These are phyloP conservation scores for Chironomus tentans DNA, from an alignment of 2,888 invertebrate genomes.

Conservation along the genomic window DNA sequence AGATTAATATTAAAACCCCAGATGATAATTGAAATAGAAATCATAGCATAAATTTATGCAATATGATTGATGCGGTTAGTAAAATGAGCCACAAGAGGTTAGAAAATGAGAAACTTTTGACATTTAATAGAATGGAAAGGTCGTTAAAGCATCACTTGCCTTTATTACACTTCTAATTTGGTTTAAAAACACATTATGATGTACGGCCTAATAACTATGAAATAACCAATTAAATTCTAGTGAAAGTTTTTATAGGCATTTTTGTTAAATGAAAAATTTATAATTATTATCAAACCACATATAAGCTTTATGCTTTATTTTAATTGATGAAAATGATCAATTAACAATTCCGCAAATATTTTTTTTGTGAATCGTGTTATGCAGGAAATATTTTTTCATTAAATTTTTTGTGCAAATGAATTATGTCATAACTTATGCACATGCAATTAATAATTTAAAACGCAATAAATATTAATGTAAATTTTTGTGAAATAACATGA, in stretches of 20 bases:
- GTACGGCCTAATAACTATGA: background rate
- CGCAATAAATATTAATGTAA: background rate
- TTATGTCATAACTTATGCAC: background rate
- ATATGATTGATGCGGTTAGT: too few relatives aligned
- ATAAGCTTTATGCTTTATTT: background rate
- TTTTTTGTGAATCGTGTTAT: background rate
- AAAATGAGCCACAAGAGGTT: too few relatives aligned
- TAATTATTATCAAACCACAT: background rate
- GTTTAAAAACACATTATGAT: background rate
- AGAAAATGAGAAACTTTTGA: too few relatives aligned
- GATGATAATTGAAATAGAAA: too few relatives aligned
- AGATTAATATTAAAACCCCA: too few relatives aligned
- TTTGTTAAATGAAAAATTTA: background rate
- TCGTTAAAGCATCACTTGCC: too few relatives aligned
- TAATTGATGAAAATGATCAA: conserved; percentile 5
- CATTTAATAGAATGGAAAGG: too few relatives aligned
- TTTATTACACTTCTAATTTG: too few relatives aligned
- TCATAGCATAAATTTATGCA: too few relatives aligned
- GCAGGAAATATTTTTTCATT: background rate
- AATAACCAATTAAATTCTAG: background rate
- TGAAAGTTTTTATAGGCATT: background rate
- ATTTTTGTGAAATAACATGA: background rate
- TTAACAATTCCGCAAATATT: background rate
- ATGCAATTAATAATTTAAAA: background rate
- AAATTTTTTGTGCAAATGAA: background rate